Evolutionary conservation across 2,797 vertebrate genomes (phyloP), one percentile per base, ranked within the genome.

Genomic region (Xerus rutilus): DNA sequence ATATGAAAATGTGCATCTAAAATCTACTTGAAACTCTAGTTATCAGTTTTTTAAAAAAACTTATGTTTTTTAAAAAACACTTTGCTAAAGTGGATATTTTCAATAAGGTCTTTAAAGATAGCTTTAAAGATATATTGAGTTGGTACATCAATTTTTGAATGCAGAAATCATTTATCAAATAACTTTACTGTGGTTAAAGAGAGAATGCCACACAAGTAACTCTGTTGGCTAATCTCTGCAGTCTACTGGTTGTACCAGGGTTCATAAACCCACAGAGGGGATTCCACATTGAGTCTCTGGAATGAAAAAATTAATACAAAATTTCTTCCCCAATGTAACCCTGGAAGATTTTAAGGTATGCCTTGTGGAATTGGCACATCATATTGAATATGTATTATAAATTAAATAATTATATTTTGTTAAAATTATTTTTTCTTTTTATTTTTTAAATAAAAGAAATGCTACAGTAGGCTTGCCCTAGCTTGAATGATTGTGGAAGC

Each of bases 351-450:
- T 95, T 81, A 84, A 77, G 28, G 14, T 82, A 69, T 92, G 84
- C 67, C 64, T 87, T 88, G 54, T 88, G 77, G 59, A 91, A 84
- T 59, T 94, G 87, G 49, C 39, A 93, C 91, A 59, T 93, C 76
- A 85, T 64, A 83, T 84, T 76, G 35, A 85, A 43, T 47, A 78
- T 67, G 39, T 77, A 96, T 89, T 91, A 54, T 64, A 96, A 95
- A 93, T 90, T 70, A 94, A 90, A 87, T 72, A 64, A 72, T 12
- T 73, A 47, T 89, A 74, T 89, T 89, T 84, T 86, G 21, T 95
- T 83, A 89, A 96, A 92, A 85, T 47, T 79, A 88, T 65, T 84
- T 88, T 92, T 84, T 57, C 85, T 83, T 95, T 92, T 93, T 93
- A 0, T 43, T 83, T 67, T 65, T 49, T 21, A 92, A 93, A 84